These are phyloP conservation scores for Ardeotis arabs DNA, from an alignment of 2,113 vertebrate genomes.

Conservation along the genomic window DNA sequence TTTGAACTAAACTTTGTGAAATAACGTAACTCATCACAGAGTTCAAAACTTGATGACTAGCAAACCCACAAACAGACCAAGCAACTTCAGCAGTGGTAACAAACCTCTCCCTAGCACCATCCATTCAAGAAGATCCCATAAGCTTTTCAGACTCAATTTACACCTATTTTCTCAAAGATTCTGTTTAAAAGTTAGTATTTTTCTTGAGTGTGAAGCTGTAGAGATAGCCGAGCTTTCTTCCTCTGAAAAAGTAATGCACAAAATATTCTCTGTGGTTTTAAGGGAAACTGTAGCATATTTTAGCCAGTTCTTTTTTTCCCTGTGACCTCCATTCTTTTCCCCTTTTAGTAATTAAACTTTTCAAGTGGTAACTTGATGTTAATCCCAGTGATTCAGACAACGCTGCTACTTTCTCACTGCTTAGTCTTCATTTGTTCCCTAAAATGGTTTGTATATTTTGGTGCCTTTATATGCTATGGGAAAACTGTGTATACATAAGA, in stretches of 20 bases:
- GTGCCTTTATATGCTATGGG: neutral
- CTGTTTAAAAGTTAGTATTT: neutral
- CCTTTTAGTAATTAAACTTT: neutral
- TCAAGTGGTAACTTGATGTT: neutral
- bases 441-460: neutral
- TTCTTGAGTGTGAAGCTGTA: neutral
- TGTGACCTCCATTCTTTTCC: neutral
- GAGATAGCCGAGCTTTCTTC: neutral
- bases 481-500: neutral
- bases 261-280: neutral
- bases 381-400: neutral
- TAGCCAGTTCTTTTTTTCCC: neutral
- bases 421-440: neutral
- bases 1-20: neutral
- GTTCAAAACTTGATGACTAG: neutral
- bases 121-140: neutral
- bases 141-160: neutral
- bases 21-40: neutral
- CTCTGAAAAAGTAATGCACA: neutral
- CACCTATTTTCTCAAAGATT: neutral
- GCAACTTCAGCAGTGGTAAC: neutral
- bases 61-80: neutral
- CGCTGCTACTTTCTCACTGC: neutral
- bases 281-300: neutral
- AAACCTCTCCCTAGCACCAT: neutral